Percentiles rank a stretch among this genome's conserved stretches.
Conservation (phyloP, 2,888 invertebrate genomes). For the Ashinkailepas kermadecensis region DNA sequence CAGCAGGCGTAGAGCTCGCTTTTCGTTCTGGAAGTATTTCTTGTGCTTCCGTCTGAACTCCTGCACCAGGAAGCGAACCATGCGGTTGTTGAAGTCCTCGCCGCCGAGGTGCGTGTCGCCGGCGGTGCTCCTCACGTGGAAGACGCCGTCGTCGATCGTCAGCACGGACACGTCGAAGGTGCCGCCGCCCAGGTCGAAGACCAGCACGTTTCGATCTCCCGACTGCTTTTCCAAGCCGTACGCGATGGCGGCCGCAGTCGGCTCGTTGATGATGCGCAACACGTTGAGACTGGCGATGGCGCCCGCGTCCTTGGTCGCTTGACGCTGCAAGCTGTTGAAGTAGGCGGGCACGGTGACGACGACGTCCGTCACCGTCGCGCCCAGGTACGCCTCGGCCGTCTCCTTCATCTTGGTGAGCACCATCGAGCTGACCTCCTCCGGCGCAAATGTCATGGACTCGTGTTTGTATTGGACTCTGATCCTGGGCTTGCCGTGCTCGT, state of each 20-base stretch:
- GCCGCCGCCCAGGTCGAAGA: conserved; percentile 16
- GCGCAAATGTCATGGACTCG: conserved; percentile 55
- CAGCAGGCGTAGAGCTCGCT: conserved; percentile 80
- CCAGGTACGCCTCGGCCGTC: conserved; percentile 64
- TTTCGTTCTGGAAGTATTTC: conserved; percentile 78
- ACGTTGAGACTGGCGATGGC: too few relatives aligned
- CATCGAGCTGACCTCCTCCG: conserved; percentile 52
- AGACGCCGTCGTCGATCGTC: conserved; percentile 42
- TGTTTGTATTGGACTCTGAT: conserved; percentile 76
- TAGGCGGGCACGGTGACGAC: conserved; percentile 56
- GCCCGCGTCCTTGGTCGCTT: conserved; percentile 36
- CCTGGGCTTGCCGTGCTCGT: conserved; percentile 55
- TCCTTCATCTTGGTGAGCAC: conserved; percentile 55
- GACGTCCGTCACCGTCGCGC: conserved; percentile 47
- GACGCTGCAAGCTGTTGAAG: conserved; percentile 57
- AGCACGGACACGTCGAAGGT: too few relatives aligned
- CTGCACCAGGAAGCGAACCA: conserved; percentile 80
- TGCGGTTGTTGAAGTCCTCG: conserved; percentile 85
- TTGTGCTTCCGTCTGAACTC: conserved; percentile 90
- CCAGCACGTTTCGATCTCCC: too few relatives aligned
- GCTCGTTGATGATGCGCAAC: conserved; percentile 51
- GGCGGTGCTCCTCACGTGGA: conserved; percentile 91
- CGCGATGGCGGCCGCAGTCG: conserved; percentile 47
- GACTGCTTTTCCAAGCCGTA: conserved; percentile 35
- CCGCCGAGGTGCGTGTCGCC: conserved; percentile 91